A percentile compares a stretch with the other conserved stretches of the same genome.
Evolutionary conservation across 2,888 invertebrate genomes (phyloP).

Genomic region (Smittia sp.): DNA sequence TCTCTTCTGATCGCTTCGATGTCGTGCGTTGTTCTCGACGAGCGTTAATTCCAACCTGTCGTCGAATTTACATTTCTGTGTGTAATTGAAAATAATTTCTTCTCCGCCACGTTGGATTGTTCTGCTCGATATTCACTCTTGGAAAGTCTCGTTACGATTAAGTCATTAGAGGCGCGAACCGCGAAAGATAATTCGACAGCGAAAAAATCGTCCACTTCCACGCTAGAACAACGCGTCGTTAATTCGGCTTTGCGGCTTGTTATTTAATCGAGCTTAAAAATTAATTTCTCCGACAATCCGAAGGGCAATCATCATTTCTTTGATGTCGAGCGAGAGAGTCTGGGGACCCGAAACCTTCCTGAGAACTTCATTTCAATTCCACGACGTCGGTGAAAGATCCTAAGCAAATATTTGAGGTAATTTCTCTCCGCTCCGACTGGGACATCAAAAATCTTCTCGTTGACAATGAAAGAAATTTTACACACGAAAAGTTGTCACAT

Average conservation of each 20-base stretch:
- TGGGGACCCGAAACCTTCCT: not conserved
- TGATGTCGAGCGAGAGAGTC: too few species aligned
- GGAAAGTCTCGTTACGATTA: constrained; percentile 15
- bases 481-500: not conserved
- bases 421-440: not conserved
- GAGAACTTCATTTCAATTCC: not conserved
- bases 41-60: not conserved
- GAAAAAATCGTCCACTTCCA: not conserved
- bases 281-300: not conserved
- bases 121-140: not conserved
- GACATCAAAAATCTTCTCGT: not conserved
- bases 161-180: not conserved
- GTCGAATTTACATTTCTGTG: constrained; percentile 8
- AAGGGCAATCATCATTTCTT: not conserved
- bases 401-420: not conserved
- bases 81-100: constrained; percentile 7
- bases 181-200: not conserved
- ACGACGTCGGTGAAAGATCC: not conserved
- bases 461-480: not conserved
- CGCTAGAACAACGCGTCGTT: not conserved
- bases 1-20: not conserved
- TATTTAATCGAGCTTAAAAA: constrained; percentile 5
- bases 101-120: too few species aligned
- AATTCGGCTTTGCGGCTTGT: not conserved
- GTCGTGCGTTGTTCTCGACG: not conserved